Percentiles rank a stretch among this genome's conserved stretches.
Evolutionary conservation across 2,797 vertebrate species (phyloP).

Genomic region (Botia kubotai): DNA sequence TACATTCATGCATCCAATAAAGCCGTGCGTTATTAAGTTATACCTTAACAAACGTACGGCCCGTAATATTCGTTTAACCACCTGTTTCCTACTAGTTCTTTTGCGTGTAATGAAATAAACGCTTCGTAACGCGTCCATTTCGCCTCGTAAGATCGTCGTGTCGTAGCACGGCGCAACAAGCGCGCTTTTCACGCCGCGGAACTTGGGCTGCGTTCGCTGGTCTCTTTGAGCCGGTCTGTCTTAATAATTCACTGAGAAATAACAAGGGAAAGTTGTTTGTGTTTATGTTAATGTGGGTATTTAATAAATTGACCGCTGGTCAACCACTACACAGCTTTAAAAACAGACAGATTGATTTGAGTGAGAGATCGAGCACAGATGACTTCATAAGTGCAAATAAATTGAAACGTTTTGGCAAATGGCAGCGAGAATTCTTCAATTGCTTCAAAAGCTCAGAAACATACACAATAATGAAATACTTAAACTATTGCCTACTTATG

Average conservation of each 20-base stretch:
- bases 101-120: constrained; percentile 69
- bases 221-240: constrained; percentile 69
- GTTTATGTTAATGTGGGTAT: constrained; percentile 40
- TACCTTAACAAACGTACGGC: constrained; percentile 71
- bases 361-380: background rate
- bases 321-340: constrained; percentile 25
- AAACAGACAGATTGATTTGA: constrained; percentile 3
- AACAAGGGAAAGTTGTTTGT: constrained; percentile 47
- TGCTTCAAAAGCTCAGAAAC: constrained; percentile 63
- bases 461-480: background rate
- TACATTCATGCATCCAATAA: constrained; percentile 74
- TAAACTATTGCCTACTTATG: background rate
- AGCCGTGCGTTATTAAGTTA: constrained; percentile 85
- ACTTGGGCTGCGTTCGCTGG: constrained; percentile 67
- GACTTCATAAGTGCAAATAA: background rate
- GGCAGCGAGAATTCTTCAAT: too few species aligned
- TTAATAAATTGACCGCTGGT: constrained; percentile 25
- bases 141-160: constrained; percentile 7
- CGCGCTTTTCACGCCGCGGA: background rate
- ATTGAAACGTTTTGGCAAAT: background rate
- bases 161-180: too few species aligned
- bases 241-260: constrained; percentile 69
- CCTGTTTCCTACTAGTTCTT: constrained; percentile 82
- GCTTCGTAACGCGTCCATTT: constrained; percentile 31
- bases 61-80: constrained; percentile 83